phyloP scores from a whole-genome alignment of 2,113 vertebrate genomes.

The Albula goreensis region DNA sequence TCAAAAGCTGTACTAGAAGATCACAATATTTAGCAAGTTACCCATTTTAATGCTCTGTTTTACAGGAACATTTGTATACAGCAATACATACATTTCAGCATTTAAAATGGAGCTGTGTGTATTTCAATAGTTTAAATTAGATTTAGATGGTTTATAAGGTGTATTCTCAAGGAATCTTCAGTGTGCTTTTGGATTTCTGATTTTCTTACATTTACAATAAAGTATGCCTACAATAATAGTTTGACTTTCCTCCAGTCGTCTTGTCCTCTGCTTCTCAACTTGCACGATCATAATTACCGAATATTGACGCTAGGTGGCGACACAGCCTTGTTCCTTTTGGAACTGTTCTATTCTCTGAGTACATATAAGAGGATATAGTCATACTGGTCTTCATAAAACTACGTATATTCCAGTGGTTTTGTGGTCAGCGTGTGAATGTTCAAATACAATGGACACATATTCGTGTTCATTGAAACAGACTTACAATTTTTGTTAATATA shows the following conservation, averaged over 20 bases:
- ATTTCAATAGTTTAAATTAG: too few species aligned
- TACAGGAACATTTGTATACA: neutral
- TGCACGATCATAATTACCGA: neutral
- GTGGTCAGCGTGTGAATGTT: neutral
- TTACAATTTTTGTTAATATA: neutral
- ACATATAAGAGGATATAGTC: neutral
- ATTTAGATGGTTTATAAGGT: too few species aligned
- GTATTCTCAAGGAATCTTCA: too few species aligned
- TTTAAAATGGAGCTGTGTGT: too few species aligned
- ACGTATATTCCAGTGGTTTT: neutral
- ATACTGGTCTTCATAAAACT: neutral
- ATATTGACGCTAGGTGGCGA: neutral
- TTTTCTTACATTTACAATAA: too few species aligned
- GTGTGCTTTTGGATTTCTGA: too few species aligned
- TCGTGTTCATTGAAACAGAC: neutral
- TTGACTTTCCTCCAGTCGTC: neutral
- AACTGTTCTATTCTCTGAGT: neutral
- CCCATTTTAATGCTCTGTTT: neutral
- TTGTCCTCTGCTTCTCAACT: neutral
- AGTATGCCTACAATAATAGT: neutral
- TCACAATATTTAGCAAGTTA: too few species aligned
- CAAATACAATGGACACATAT: neutral
- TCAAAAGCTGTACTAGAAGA: neutral
- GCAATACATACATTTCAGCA: too few species aligned
- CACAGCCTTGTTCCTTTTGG: neutral